Conservation (phyloP, 2,888 invertebrate genomes). For the Cheilosia impressa region DNA sequence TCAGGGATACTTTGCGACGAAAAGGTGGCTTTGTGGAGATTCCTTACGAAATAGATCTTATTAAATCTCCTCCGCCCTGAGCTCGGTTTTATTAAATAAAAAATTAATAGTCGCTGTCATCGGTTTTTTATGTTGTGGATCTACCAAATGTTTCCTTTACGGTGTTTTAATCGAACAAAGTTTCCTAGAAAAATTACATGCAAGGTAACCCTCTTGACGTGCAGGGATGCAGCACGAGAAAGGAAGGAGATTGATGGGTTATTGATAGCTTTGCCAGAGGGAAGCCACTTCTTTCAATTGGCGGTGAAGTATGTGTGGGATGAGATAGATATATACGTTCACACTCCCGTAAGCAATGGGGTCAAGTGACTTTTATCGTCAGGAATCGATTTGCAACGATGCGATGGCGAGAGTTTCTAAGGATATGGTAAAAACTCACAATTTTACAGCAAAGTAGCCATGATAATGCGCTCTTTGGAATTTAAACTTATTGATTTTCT, state of each 20-base stretch:
- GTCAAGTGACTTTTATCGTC: conserved; percentile 69
- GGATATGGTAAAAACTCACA: conserved; percentile 9
- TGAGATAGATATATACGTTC: conserved; percentile 22
- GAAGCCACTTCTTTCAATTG: conserved; percentile 5
- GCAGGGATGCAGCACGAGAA: conserved; percentile 39
- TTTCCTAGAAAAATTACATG: neutral
- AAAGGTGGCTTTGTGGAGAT: conserved; percentile 22
- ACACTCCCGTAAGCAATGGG: conserved; percentile 32
- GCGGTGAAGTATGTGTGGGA: conserved; percentile 8
- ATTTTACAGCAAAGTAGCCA: neutral
- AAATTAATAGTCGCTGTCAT: conserved; percentile 38
- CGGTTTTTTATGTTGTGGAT: conserved; percentile 20
- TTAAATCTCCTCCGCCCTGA: conserved; percentile 43
- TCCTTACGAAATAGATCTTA: conserved; percentile 34
- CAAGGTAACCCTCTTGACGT: conserved; percentile 19
- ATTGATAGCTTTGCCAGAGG: conserved; percentile 55
- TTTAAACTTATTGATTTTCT: too few relatives aligned
- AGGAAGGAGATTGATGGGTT: conserved; percentile 61
- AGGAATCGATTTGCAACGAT: conserved; percentile 63
- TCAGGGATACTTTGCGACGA: conserved; percentile 10
- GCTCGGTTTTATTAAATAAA: conserved; percentile 39
- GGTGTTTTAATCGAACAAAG: conserved; percentile 56
- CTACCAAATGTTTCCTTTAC: neutral
- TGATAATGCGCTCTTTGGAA: neutral
- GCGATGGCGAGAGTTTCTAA: conserved; percentile 5